Evolutionary conservation across 2,888 invertebrate genomes (phyloP).

Genomic region (Girardia tigrina): DNA sequence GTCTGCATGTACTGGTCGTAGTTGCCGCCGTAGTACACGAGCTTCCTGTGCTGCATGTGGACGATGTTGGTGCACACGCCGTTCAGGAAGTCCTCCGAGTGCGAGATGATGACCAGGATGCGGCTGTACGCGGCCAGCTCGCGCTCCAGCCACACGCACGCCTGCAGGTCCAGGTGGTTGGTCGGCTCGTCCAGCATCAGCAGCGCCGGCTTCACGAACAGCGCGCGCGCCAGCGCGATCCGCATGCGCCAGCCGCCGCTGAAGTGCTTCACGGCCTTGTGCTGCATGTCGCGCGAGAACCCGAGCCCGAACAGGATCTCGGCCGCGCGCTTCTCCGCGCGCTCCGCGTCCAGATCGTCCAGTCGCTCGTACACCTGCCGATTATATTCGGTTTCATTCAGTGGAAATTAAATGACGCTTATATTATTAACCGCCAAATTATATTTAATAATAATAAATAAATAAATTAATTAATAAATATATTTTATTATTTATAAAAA

Average conservation of each 20-base stretch:
- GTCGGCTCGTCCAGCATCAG: conserved; percentile 57
- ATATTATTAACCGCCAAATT: too few relatives aligned
- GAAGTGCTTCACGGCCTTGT: conserved; percentile 50
- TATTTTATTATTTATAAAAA: too few relatives aligned
- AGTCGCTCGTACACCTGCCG: conserved; percentile 93
- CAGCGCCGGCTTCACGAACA: conserved; percentile 55
- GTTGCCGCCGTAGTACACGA: conserved; percentile 84
- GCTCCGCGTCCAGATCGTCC: conserved; percentile 87
- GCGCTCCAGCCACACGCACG: conserved; percentile 97
- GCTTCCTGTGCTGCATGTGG: conserved; percentile 76
- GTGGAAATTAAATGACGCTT: too few relatives aligned
- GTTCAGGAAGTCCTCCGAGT: conserved; percentile 95
- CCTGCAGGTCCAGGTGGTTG: conserved; percentile 64
- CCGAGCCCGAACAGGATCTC: conserved; percentile 89
- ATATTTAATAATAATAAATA: too few relatives aligned
- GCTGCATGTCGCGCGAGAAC: conserved; percentile 62
- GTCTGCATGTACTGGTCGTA: conserved; percentile 91
- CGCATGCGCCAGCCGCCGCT: conserved; percentile 58
- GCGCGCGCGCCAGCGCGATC: conserved; percentile 55
- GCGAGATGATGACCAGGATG: conserved; percentile 88
- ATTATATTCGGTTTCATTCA: conserved; percentile 78
- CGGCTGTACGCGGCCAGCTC: conserved; percentile 71
- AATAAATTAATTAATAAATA: too few relatives aligned
- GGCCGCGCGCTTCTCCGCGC: conserved; percentile 82
- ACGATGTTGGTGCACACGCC: conserved; percentile 80